Conservation (phyloP, 2,797 vertebrate species). For the Busarellus nigricollis region DNA sequence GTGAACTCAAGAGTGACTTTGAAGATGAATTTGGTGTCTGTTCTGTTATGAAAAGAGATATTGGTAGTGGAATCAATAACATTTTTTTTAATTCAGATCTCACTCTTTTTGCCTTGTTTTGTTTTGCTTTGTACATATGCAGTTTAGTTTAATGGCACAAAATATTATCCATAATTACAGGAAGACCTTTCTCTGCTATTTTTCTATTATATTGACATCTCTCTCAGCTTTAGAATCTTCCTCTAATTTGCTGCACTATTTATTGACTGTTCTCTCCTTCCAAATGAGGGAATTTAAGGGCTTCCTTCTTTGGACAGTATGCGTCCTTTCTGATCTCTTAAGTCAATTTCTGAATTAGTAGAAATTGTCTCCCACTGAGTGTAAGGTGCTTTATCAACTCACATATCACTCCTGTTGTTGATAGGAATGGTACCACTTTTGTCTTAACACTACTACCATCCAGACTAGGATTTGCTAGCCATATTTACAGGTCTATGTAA, state of each 20-base stretch:
- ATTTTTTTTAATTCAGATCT: neutral
- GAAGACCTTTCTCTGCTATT: neutral
- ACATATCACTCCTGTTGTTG: neutral
- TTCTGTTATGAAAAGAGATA: neutral
- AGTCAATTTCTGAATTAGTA: neutral
- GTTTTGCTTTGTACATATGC: neutral
- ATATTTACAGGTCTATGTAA: neutral
- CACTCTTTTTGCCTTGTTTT: neutral
- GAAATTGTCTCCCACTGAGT: neutral
- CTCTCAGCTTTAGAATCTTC: neutral
- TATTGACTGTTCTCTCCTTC: neutral
- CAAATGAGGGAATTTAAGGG: neutral
- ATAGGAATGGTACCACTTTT: neutral
- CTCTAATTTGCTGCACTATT: neutral
- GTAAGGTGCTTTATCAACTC: neutral
- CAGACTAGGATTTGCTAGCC: neutral
- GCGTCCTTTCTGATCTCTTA: neutral
- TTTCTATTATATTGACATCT: neutral
- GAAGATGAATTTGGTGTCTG: neutral
- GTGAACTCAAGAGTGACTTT: neutral
- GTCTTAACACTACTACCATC: neutral
- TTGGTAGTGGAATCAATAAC: neutral
- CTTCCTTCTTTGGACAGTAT: neutral
- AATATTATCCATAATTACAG: neutral
- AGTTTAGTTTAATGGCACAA: neutral